These are phyloP conservation scores for Mythimna vitellina DNA, from an alignment of 2,888 invertebrate genomes.

Conservation along the genomic window DNA sequence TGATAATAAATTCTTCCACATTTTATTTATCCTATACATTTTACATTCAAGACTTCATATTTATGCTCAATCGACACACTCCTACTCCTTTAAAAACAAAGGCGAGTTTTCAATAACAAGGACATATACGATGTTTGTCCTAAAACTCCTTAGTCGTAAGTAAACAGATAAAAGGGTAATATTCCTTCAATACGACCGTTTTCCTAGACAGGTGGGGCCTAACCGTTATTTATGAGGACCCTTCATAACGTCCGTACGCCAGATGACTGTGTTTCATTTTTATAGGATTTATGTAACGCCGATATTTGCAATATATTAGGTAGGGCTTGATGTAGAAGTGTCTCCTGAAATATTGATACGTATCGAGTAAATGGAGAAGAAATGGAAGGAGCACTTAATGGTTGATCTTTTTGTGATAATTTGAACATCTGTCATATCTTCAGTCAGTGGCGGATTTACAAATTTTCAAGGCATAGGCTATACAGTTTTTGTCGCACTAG, in stretches of 20 bases:
- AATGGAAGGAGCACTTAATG: background rate
- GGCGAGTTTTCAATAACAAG: conserved; percentile 31
- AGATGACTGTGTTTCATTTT: conserved; percentile 75
- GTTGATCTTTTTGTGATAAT: background rate
- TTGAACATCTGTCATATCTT: background rate
- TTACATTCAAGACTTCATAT: conserved; percentile 9
- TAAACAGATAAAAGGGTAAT: conserved; percentile 66
- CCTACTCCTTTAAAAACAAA: conserved; percentile 35
- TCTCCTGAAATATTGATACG: conserved; percentile 27
- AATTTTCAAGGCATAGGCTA: no score
- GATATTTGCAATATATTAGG: conserved; percentile 62
- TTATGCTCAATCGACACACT: background rate
- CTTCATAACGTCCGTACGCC: conserved; percentile 65
- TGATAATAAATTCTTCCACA: conserved; percentile 4
- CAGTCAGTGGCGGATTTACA: no score
- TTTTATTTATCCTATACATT: conserved; percentile 19
- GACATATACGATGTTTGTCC: conserved; percentile 34
- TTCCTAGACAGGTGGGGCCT: conserved; percentile 78
- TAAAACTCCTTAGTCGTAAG: conserved; percentile 52
- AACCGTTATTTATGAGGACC: conserved; percentile 79
- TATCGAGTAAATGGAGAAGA: conserved; percentile 9
- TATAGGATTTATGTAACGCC: conserved; percentile 73
- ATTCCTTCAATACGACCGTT: conserved; percentile 64
- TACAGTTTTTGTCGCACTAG: no score
- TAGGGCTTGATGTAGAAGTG: conserved; percentile 41